A percentile compares a stretch with the other conserved stretches of the same genome.
These are phyloP conservation scores for Drosophila nasuta DNA, from an alignment of 1,140 invertebrate genomes.

Conservation along the genomic window DNA sequence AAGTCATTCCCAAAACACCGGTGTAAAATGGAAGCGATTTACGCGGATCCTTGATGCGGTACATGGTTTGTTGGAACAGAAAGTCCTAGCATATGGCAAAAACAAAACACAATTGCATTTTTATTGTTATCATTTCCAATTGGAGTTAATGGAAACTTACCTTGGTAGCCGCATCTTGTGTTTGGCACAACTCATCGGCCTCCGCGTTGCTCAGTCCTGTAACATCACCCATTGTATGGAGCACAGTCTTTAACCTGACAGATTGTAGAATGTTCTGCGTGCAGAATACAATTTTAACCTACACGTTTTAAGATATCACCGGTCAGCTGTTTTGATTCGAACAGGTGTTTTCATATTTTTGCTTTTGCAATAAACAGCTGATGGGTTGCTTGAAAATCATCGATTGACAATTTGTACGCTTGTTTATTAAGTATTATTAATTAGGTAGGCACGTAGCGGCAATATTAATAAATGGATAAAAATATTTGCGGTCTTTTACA, in stretches of 20 bases:
- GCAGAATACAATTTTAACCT: neutral
- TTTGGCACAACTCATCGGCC: constrained; percentile 88
- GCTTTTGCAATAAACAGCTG: neutral
- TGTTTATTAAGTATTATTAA: no score
- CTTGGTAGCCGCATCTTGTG: constrained; percentile 88
- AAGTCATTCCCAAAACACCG: constrained; percentile 94
- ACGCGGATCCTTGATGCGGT: constrained; percentile 95
- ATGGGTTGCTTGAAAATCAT: no score
- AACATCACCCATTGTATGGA: constrained; percentile 86
- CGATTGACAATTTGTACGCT: neutral
- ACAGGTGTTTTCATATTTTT: constrained; percentile 20
- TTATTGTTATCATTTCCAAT: neutral
- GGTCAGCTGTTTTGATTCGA: constrained; percentile 25
- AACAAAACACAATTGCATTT: neutral
- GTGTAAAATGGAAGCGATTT: constrained; percentile 96
- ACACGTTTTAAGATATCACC: constrained; percentile 23
- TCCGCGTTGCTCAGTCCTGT: constrained; percentile 88
- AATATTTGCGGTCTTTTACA: neutral
- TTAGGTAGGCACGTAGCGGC: neutral
- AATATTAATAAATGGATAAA: no score
- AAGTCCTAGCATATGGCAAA: constrained; percentile 88
- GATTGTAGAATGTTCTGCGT: constrained; percentile 2
- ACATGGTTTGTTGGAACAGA: constrained; percentile 98
- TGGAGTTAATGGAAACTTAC: constrained; percentile 60
- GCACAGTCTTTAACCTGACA: constrained; percentile 39